Evolutionary conservation across 1,140 invertebrate genomes (phyloP).

Genomic region (Dermatophagoides farinae): DNA sequence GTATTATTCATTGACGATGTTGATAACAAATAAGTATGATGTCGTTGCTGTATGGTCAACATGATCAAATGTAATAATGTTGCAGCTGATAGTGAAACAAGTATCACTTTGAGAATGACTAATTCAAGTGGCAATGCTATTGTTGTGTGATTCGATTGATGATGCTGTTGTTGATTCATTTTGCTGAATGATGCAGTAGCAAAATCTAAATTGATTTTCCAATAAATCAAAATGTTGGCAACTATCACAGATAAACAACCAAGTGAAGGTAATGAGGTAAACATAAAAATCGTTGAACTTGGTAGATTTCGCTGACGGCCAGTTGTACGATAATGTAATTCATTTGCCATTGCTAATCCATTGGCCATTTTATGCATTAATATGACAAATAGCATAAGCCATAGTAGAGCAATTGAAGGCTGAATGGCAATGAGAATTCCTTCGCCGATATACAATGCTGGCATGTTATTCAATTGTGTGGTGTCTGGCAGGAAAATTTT

Average conservation of each 20-base stretch:
- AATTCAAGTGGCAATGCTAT: background rate
- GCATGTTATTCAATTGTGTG: background rate
- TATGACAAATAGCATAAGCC: conserved; percentile 1
- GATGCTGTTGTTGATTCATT: background rate
- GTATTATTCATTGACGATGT: background rate
- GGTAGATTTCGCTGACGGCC: background rate
- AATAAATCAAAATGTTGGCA: background rate
- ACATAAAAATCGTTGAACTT: background rate
- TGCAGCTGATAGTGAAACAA: background rate
- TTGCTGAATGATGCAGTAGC: background rate
- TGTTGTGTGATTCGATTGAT: background rate
- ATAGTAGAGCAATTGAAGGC: background rate
- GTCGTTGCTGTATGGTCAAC: background rate
- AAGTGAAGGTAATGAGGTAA: background rate
- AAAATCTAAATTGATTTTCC: background rate
- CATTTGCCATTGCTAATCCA: background rate
- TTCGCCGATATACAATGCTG: conserved; percentile 3
- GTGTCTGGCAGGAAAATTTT: conserved; percentile 4
- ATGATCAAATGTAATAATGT: conserved; percentile 4
- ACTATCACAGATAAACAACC: conserved; percentile 1
- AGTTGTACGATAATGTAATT: background rate
- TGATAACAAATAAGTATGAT: background rate
- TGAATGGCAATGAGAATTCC: conserved; percentile 5
- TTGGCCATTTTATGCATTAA: conserved; percentile 6
- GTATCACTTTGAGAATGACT: background rate